Percentiles rank a stretch among this genome's conserved stretches.
phyloP scores from a whole-genome alignment of 1,140 invertebrate species.

The Nasonia longicornis region DNA sequence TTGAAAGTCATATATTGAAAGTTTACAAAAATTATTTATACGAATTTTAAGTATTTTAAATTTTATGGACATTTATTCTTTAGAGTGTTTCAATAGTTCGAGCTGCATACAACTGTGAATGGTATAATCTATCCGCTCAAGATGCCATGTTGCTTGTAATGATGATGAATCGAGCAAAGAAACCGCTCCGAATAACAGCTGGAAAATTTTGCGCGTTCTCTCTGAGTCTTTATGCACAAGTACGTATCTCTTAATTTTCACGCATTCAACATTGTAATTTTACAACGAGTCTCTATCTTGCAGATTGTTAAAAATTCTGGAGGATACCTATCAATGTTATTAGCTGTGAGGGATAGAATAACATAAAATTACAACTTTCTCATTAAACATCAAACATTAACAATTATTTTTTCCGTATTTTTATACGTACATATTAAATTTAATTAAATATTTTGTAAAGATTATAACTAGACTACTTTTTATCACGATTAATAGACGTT shows the following conservation, averaged over 20 bases:
- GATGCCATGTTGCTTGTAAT: conserved; percentile 14
- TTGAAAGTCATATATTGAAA: not conserved
- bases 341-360: conserved; percentile 36
- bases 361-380: not conserved
- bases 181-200: conserved; percentile 4
- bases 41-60: not conserved
- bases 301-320: conserved; percentile 53
- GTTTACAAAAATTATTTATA: not conserved
- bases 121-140: conserved; percentile 15
- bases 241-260: not conserved
- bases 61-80: not conserved
- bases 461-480: too few species aligned
- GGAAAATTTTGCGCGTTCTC: conserved; percentile 25
- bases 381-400: not conserved
- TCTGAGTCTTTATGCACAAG: conserved; percentile 6
- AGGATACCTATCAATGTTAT: conserved; percentile 52
- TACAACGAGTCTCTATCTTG: conserved; percentile 30
- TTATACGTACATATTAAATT: too few species aligned
- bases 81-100: not conserved
- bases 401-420: not conserved
- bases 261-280: not conserved
- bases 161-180: not conserved
- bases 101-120: conserved; percentile 10
- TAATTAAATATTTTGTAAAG: too few species aligned
- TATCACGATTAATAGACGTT: not conserved